These are phyloP conservation scores for Apocrypta bakeri DNA, from an alignment of 1,140 invertebrate species.

Conservation along the genomic window DNA sequence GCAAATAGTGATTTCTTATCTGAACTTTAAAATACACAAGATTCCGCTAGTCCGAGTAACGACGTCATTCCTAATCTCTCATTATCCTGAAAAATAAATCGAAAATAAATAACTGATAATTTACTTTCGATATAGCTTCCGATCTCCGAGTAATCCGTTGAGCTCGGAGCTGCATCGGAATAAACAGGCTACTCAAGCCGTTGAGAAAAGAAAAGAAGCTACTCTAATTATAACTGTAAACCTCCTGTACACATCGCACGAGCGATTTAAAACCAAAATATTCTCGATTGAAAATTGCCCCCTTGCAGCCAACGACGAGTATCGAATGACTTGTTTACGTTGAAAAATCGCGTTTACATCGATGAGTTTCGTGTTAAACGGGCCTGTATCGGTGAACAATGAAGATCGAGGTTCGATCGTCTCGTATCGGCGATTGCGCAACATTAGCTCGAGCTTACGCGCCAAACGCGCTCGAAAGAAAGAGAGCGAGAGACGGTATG, in stretches of 20 bases:
- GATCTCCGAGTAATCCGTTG: too few species aligned
- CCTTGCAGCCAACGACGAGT: too few species aligned
- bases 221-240: conserved; percentile 30
- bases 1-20: conserved; percentile 6
- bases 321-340: neutral
- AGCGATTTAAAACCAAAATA: neutral
- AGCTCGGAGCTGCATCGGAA: too few species aligned
- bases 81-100: neutral
- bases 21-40: neutral
- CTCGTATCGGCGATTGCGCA: conserved; percentile 2
- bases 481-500: neutral
- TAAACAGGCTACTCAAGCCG: too few species aligned
- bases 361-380: neutral
- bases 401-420: conserved; percentile 9
- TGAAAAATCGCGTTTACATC: neutral
- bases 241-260: neutral
- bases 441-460: neutral
- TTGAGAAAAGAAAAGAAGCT: neutral
- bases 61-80: too few species aligned
- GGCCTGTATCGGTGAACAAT: neutral
- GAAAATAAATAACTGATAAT: conserved; percentile 15
- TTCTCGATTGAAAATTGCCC: neutral
- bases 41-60: neutral
- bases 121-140: neutral
- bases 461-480: too few species aligned